These are phyloP conservation scores for Epinephelus malabaricus DNA, from an alignment of 2,797 vertebrate genomes.

Conservation along the genomic window DNA sequence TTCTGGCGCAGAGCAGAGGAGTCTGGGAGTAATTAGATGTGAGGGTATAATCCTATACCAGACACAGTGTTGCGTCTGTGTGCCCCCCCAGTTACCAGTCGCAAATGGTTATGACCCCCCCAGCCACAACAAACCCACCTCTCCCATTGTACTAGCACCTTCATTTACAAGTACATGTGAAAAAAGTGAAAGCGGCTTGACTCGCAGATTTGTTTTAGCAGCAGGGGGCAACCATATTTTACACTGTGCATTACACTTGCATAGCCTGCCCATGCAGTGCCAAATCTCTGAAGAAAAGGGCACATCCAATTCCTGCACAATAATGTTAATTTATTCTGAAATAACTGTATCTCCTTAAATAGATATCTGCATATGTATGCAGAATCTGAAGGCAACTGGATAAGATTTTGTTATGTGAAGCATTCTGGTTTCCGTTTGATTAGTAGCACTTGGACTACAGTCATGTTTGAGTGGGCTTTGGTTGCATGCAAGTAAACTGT, in stretches of 20 bases:
- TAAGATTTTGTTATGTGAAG: no score
- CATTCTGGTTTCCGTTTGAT: no score
- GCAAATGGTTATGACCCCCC: constrained; percentile 37
- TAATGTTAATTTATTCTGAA: not conserved
- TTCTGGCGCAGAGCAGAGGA: constrained; percentile 57
- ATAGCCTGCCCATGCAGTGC: not conserved
- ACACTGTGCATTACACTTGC: not conserved
- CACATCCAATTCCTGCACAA: not conserved
- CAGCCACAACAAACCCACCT: not conserved
- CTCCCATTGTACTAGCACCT: constrained; percentile 10
- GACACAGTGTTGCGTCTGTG: constrained; percentile 58
- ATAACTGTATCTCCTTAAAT: no score
- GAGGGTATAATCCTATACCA: constrained; percentile 73
- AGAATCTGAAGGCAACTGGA: no score
- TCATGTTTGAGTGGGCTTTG: no score
- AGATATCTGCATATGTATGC: no score
- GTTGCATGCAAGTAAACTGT: no score
- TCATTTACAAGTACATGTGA: constrained; percentile 21
- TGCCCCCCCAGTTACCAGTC: constrained; percentile 24
- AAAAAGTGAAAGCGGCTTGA: constrained; percentile 15
- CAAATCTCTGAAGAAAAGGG: not conserved
- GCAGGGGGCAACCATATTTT: constrained; percentile 3
- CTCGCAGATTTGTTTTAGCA: constrained; percentile 33
- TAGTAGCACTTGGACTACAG: no score
- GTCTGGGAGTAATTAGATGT: constrained; percentile 82